Base-by-base conservation (phyloP, 23 tunicate species). In the Diplosoma virens region DNA sequence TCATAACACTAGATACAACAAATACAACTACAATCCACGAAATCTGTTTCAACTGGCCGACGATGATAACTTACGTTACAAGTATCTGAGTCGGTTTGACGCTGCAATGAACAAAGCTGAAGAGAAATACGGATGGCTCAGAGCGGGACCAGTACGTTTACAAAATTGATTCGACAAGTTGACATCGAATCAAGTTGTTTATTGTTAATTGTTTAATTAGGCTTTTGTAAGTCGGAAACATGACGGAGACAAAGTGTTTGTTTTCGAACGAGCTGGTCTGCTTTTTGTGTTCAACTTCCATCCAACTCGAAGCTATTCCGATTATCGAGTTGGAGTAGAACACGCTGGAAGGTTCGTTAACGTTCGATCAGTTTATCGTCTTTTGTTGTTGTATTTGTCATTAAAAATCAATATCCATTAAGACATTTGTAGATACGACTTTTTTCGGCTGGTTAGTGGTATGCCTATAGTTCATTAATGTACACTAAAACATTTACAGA, bases 281-380 rank as follows among this genome's bases (percentile, higher is more conserved):
- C 18, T 93, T 32, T 93, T 93, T 67, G 21, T 86, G 14, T 93
- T 93, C 85, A 93, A 86, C 77, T 93, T 93, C 66, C 94, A 93
- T 63, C 87, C 84, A 18, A 36, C 68, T 55, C 69, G 82, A 26
- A 86, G 93, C 28, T 93, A 73, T 67, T 37, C 88, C 16, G 89
- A 87, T 37, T 93, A 93, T 67, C 77, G 61, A 37, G 67, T 93
- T 20, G 94, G 94, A 20, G 86, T 87, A 1, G 72, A 82, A 30
- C 58, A 37, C 0, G 81, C 89, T 14, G 98, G 98, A 82, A 82
- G 55, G 89, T 93, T 50, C 47, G 75, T 48, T 1, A 32, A 67
- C 4, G n/a, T n/a, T n/a, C n/a, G n/a, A n/a, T n/a, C n/a, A n/a
- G n/a, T n/a, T n/a, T n/a, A n/a, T n/a, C n/a, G n/a, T n/a, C n/a